Base-by-base conservation (phyloP, 1,140 invertebrate species). In the Samia ricini region DNA sequence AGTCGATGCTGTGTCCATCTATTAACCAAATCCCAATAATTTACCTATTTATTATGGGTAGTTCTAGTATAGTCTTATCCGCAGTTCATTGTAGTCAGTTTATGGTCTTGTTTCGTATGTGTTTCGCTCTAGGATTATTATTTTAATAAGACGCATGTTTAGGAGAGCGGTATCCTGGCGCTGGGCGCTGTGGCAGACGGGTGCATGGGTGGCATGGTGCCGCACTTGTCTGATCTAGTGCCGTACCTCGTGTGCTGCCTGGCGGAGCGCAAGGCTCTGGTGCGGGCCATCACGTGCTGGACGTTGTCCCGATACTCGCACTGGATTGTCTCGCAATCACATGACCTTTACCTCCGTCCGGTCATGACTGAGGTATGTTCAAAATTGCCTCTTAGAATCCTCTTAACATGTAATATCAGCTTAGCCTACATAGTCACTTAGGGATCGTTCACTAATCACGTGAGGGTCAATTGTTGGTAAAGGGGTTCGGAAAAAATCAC, bases 101-200 rank as follows among this genome's bases (percentile, higher is more conserved):
- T n/a, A n/a, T n/a, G n/a, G n/a, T n/a, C n/a, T n/a, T n/a, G n/a
- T n/a, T n/a, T n/a, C n/a, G n/a, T n/a, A n/a, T n/a, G n/a, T n/a
- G n/a, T n/a, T n/a, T n/a, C n/a, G n/a, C n/a, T n/a, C n/a, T n/a
- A n/a, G n/a, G n/a, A n/a, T n/a, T n/a, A n/a, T n/a, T n/a, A n/a
- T n/a, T n/a, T n/a, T n/a, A n/a, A n/a, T n/a, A n/a, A n/a, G n/a
- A 5, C 10, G 4, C 6, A 29, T 29, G 0, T n/a, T 4, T 71
- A 91, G 84, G 98, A 99, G 84, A 98, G 97, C 59, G 98, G 97
- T 19, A 99, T 99, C 67, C 89, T 99, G 20, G 97, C 98, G 8
- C 87, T 99, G 36, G 99, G 99, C 66, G 99, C 99, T 12, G 99
- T 99, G 68, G 98, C 99, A n/a, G 98, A 99, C 93, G 99, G 98